A percentile compares a stretch with the other conserved stretches of the same genome.
phyloP scores from a whole-genome alignment of 2,113 vertebrate species.

The Nesospiza acunhae region DNA sequence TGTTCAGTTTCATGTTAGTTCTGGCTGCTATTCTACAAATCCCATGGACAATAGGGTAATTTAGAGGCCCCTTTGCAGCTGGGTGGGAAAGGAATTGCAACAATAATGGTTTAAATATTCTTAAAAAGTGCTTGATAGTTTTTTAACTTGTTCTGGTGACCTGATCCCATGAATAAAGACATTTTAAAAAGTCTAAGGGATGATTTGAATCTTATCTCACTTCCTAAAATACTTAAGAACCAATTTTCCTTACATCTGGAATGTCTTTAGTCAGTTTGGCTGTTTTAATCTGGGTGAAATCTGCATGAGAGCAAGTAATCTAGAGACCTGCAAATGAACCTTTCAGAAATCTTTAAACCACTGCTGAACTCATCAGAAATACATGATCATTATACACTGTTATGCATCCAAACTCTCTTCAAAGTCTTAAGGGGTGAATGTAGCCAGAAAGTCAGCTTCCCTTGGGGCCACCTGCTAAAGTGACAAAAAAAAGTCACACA shows the following conservation, averaged over 20 bases:
- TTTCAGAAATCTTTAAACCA: background rate
- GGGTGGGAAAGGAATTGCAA: constrained; percentile 3
- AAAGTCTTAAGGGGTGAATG: background rate
- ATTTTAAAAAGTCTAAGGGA: background rate
- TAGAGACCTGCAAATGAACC: background rate
- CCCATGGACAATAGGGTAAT: background rate
- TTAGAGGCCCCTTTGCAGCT: constrained; percentile 11
- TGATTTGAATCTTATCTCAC: background rate
- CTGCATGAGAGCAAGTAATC: background rate
- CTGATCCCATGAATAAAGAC: background rate
- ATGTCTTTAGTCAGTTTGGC: background rate
- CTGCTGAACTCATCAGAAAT: background rate
- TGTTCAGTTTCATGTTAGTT: constrained; percentile 47
- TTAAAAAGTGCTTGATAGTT: background rate
- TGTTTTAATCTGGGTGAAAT: constrained; percentile 1
- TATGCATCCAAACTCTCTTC: background rate
- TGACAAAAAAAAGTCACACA: background rate
- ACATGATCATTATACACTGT: background rate
- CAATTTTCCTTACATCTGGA: background rate
- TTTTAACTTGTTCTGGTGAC: background rate
- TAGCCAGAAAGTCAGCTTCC: background rate
- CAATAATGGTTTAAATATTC: background rate
- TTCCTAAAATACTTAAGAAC: constrained; percentile 3
- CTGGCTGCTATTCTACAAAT: constrained; percentile 17
- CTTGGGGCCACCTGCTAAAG: background rate